Conservation (phyloP, 2,113 vertebrate genomes). For the Nematolebias whitei region DNA sequence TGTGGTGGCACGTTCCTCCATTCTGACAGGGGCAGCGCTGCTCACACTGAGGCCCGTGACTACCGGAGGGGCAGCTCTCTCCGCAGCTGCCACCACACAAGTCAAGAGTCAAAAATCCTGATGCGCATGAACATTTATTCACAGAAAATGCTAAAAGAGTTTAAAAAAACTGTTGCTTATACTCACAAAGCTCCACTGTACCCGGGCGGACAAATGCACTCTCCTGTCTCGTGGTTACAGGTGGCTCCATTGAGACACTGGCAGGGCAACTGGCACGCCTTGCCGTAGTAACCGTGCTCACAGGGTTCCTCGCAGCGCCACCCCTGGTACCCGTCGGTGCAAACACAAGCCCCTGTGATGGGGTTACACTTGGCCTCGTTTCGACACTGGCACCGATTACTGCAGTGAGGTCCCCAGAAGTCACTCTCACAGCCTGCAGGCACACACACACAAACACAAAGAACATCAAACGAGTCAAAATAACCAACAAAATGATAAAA, state of each 20-base stretch:
- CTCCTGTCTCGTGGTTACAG: slow-evolving; percentile 93
- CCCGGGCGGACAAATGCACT: slow-evolving; percentile 92
- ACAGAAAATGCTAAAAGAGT: slow-evolving; percentile 10
- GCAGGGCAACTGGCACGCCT: slow-evolving; percentile 90
- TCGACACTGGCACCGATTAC: slow-evolving; percentile 96
- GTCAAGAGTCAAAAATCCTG: slow-evolving; percentile 23
- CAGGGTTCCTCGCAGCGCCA: slow-evolving; percentile 98
- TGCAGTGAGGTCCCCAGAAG: slow-evolving; percentile 98
- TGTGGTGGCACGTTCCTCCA: slow-evolving; percentile 93
- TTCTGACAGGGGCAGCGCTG: slow-evolving; percentile 97
- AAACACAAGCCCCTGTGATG: slow-evolving; percentile 97
- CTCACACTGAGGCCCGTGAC: slow-evolving; percentile 95
- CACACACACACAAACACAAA: slow-evolving; percentile 35
- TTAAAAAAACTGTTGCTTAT: slow-evolving; percentile 16
- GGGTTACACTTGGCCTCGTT: slow-evolving; percentile 97
- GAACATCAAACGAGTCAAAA: slow-evolving; percentile 20
- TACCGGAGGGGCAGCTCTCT: slow-evolving; percentile 92
- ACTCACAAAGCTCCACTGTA: slow-evolving; percentile 97
- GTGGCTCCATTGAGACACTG: slow-evolving; percentile 94
- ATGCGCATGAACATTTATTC: neutral
- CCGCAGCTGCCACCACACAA: slow-evolving; percentile 85
- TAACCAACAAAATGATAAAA: slow-evolving; percentile 15
- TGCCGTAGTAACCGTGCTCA: slow-evolving; percentile 89
- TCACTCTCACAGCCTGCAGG: slow-evolving; percentile 93
- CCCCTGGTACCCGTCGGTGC: slow-evolving; percentile 91